Evolutionary conservation across 2,113 vertebrate genomes (phyloP).

Genomic region (Eretmochelys imbricata): DNA sequence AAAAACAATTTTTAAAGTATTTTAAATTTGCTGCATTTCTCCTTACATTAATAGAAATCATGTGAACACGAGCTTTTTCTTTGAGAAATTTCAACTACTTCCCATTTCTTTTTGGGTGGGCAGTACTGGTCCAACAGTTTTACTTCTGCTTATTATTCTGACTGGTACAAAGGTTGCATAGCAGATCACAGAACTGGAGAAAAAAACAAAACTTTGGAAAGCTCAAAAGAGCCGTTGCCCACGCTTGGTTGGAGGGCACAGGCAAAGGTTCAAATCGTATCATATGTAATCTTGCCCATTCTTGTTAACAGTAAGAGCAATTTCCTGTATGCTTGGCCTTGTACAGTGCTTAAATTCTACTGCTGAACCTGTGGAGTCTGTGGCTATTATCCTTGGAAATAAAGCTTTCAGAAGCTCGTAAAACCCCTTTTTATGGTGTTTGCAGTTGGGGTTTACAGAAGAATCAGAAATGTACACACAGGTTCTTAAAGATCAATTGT

Average conservation of each 20-base stretch:
- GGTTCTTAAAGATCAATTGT: constrained; percentile 52
- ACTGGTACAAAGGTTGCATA: background rate
- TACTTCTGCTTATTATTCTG: background rate
- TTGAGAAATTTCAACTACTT: background rate
- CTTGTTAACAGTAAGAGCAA: background rate
- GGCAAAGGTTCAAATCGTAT: background rate
- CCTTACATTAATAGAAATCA: fast-evolving
- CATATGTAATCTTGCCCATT: background rate
- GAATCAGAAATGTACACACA: constrained; percentile 20
- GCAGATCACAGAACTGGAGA: background rate
- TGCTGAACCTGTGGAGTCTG: background rate
- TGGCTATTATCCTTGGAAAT: background rate
- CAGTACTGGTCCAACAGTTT: background rate
- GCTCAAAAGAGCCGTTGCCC: background rate
- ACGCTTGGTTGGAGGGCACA: background rate
- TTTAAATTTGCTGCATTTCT: background rate
- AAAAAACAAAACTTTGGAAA: background rate
- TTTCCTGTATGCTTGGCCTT: background rate
- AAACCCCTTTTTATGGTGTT: background rate
- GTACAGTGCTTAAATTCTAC: background rate
- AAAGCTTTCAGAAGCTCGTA: background rate
- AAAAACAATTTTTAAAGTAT: background rate
- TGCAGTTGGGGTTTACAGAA: background rate
- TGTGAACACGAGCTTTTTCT: background rate
- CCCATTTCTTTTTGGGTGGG: background rate